phyloP scores from a whole-genome alignment of 2,797 vertebrate genomes.

The Pygocentrus nattereri region DNA sequence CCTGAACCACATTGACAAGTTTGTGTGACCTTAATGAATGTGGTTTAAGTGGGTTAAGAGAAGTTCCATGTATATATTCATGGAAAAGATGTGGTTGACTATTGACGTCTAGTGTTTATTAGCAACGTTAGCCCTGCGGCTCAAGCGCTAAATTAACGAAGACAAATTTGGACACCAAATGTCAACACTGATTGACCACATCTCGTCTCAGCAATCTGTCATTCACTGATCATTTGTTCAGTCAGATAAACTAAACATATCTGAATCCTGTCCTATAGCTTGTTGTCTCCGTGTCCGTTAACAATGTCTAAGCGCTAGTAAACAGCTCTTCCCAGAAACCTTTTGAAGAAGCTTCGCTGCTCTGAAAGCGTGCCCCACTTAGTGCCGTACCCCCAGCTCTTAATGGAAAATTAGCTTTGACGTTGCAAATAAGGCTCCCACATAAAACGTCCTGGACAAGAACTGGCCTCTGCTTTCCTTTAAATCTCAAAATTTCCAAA shows the following conservation, averaged over 20 bases:
- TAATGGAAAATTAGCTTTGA: slow-evolving; percentile 67
- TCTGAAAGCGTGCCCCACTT: slow-evolving; percentile 10
- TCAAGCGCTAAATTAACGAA: too few species aligned
- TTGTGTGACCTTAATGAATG: too few species aligned
- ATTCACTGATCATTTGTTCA: not conserved
- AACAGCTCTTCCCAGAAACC: slow-evolving; percentile 24
- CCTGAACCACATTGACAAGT: too few species aligned
- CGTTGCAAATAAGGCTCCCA: slow-evolving; percentile 70
- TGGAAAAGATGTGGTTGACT: too few species aligned
- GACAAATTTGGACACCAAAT: too few species aligned
- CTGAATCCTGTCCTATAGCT: not conserved
- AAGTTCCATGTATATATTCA: too few species aligned
- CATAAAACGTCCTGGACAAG: slow-evolving; percentile 60
- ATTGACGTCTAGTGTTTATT: too few species aligned
- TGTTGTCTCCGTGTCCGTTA: not conserved
- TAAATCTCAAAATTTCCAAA: slow-evolving; percentile 66
- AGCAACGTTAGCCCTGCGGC: too few species aligned
- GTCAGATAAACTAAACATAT: not conserved
- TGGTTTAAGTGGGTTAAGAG: too few species aligned
- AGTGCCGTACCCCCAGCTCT: slow-evolving; percentile 64
- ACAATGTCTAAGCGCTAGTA: slow-evolving; percentile 2
- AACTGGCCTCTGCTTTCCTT: slow-evolving; percentile 52
- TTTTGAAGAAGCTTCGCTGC: slow-evolving; percentile 15
- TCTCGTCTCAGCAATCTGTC: not conserved
- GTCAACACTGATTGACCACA: too few species aligned